Conservation (phyloP, 1,140 invertebrate species). For the Solenopsis invicta region DNA sequence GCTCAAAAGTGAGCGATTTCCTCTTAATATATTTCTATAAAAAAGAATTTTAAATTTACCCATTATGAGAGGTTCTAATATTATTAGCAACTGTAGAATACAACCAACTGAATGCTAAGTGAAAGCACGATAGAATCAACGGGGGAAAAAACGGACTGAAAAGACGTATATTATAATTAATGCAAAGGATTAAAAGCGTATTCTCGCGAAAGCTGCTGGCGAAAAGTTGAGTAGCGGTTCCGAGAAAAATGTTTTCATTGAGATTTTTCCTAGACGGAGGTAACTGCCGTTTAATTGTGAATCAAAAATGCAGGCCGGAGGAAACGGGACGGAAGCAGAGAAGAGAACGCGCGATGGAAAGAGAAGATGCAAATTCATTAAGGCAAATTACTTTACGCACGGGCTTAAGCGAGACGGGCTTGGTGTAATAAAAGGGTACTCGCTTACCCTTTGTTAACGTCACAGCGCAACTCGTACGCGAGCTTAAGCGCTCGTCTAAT, state of each 20-base stretch:
- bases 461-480: constrained; percentile 71
- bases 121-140: neutral
- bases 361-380: constrained; percentile 75
- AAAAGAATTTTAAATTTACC: neutral
- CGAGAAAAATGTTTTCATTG: constrained; percentile 52
- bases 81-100: neutral
- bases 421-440: constrained; percentile 76
- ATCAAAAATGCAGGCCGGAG: constrained; percentile 57
- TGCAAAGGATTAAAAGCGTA: constrained; percentile 38
- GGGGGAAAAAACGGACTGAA: neutral
- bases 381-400: constrained; percentile 75
- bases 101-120: neutral
- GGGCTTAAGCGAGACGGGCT: constrained; percentile 70
- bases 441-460: constrained; percentile 80
- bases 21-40: too few species aligned
- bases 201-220: constrained; percentile 27
- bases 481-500: constrained; percentile 77
- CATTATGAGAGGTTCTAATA: too few species aligned
- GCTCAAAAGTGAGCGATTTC: too few species aligned
- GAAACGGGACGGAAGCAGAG: constrained; percentile 18
- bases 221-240: constrained; percentile 29
- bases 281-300: constrained; percentile 54
- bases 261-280: constrained; percentile 38
- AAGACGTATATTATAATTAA: constrained; percentile 30
- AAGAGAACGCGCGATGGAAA: constrained; percentile 37